Base-by-base conservation (phyloP, 2,888 invertebrate species). In the Troides aeacus region DNA sequence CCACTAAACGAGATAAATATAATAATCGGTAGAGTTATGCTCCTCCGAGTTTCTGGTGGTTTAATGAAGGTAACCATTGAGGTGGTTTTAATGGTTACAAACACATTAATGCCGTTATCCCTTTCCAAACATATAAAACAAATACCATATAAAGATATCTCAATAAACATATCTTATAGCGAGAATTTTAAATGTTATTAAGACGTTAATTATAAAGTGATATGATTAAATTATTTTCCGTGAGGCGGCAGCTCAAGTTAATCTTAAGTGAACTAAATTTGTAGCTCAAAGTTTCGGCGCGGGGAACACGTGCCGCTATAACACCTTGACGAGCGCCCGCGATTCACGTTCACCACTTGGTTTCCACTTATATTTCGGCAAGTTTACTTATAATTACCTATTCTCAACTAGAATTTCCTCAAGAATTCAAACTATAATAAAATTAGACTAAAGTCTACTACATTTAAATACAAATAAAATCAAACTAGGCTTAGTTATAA, bases 211-310 rank as follows among this genome's bases (percentile, higher is more conserved):
- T 39, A 58, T 39, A 62, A 69, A 69, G 62, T 62, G 69, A 70
- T 66, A 58, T 70, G 69, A 62, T 70, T 24, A 66, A 70, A 66
- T 70, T 62, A 70, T 70, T 70, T 66, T 66, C 60, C 65, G 62
- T 59, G 50, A 66, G 58, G 59, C 69, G 39, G 62, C 39, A 67
- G 69, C 69, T 70, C 69, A 66, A 70, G 69, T 70, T 70, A 70
- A 70, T 70, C 69, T 70, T 57, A 66, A 63, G 70, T 66, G 66
- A 70, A 66, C 63, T 70, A 70, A 66, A 70, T 70, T 70, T 70
- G 70, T 70, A 70, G 66, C 66, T 66, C 60, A 66, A 66, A 66
- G 66, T 66, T 70, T 70, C 60, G 66, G 70, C 60, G 70, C 60
- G 70, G 66, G 42, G 66, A 66, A 66, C 70, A 70, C 70, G 70